Base-by-base conservation (phyloP, 53 echinoderm and acorn worm genomes). In the Echinarachnius parma region DNA sequence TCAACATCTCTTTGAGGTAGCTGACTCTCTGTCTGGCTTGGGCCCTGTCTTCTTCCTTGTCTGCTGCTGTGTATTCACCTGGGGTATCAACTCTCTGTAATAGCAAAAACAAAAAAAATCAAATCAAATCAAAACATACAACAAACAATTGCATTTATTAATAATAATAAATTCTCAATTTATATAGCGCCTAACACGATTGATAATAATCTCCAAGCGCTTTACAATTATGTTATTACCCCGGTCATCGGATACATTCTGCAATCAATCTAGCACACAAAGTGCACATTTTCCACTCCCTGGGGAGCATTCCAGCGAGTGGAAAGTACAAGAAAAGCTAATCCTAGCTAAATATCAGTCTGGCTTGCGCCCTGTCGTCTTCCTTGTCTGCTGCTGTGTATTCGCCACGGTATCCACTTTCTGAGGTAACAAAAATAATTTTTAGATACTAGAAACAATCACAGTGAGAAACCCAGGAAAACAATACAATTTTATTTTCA, bases 21-120 rank as follows among this genome's bases (percentile, higher is more conserved):
- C 54, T 62, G 25, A 79, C 69, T 56, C 80, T 50, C 54, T 81
- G 77, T 36, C 77, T 77, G 28, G 81, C 81, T 11, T 66, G 48
- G 45, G 75, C 75, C 33, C 81, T 58, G 46, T 86, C 86, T 29
- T 86, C 86, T 15, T 66, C 46, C 16, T 66, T 55, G 34, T 86
- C 86, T 5, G 81, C 86, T 19, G 86, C 86, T 19, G 86, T 86
- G 70, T 86, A 86, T 31, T 81, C 77, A 23, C 81, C 81, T 35
- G 86, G 81, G 4, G 86, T 61, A 46, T 68, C 76, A 16, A 48
- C 67, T 61, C 77, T 77, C 86, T 86, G 74, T 31, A 5, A 45
- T 49, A 83, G 13, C 21, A 3, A 34, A 20, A 26, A 46, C 32
- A 1, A 44, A 1, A 15, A 56, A 56, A 9, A 22, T 18, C 5